Evolutionary conservation across 1,140 invertebrate species (phyloP).

Genomic region (Solenopsis invicta): DNA sequence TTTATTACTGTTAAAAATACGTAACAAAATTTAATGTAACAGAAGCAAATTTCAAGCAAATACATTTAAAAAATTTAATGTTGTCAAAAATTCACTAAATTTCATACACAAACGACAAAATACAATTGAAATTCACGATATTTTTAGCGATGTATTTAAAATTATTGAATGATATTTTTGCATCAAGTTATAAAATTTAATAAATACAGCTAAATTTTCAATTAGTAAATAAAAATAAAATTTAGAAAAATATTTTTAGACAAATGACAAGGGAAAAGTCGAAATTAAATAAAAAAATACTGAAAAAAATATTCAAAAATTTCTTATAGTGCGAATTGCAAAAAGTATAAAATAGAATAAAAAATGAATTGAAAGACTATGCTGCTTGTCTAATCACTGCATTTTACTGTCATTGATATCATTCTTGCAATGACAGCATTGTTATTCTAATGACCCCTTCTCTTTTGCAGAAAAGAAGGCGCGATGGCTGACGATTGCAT

Average conservation of each 20-base stretch:
- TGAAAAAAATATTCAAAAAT: neutral
- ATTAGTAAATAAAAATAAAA: neutral
- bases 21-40: no score
- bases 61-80: no score
- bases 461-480: slow-evolving; percentile 61
- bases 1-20: no score
- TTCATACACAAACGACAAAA: no score
- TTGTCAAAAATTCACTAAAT: no score
- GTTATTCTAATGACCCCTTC: slow-evolving; percentile 45
- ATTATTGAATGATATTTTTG: neutral
- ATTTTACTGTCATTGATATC: slow-evolving; percentile 14
- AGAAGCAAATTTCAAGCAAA: no score
- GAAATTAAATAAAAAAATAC: neutral
- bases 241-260: neutral
- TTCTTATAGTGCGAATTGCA: neutral
- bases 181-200: neutral
- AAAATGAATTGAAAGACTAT: neutral
- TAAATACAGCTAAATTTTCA: neutral
- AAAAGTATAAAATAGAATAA: neutral
- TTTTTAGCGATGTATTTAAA: no score
- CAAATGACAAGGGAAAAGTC: neutral
- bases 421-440: neutral
- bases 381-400: neutral
- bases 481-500: slow-evolving; percentile 73
- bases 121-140: no score